Percentiles rank a stretch among this genome's conserved stretches.
These are phyloP conservation scores for Notodonta ziczac DNA, from an alignment of 2,888 invertebrate species.

Conservation along the genomic window DNA sequence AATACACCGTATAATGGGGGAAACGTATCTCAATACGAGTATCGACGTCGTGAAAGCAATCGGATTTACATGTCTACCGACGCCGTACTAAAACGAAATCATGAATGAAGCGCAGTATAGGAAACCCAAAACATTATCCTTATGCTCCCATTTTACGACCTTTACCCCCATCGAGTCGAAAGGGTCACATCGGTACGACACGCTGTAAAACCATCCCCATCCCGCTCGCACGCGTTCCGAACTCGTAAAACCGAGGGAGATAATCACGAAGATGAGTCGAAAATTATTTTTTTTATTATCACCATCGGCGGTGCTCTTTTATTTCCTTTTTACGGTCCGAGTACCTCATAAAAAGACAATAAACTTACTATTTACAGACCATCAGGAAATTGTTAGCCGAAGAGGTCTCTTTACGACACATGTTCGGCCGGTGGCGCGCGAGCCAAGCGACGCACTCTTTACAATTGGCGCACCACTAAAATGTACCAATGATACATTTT, in stretches of 20 bases:
- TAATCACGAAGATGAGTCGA: slow-evolving; percentile 83
- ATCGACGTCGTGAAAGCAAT: slow-evolving; percentile 76
- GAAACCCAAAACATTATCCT: slow-evolving; percentile 84
- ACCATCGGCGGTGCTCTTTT: slow-evolving; percentile 85
- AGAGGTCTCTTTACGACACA: slow-evolving; percentile 85
- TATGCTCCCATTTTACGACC: slow-evolving; percentile 85
- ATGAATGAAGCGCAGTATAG: slow-evolving; percentile 84
- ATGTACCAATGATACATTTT: slow-evolving; percentile 75
- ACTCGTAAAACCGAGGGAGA: slow-evolving; percentile 77
- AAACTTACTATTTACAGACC: slow-evolving; percentile 86
- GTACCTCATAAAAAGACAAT: slow-evolving; percentile 86
- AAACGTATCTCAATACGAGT: slow-evolving; percentile 66
- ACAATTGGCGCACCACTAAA: slow-evolving; percentile 79
- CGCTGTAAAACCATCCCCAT: slow-evolving; percentile 69
- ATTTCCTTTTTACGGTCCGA: slow-evolving; percentile 86
- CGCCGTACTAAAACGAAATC: slow-evolving; percentile 82
- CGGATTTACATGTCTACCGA: slow-evolving; percentile 83
- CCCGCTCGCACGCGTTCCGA: slow-evolving; percentile 58
- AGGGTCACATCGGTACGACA: slow-evolving; percentile 81
- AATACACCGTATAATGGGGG: slow-evolving; percentile 73
- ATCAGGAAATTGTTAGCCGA: slow-evolving; percentile 85
- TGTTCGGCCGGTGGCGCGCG: slow-evolving; percentile 71
- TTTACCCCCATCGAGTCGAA: slow-evolving; percentile 83
- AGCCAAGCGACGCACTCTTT: slow-evolving; percentile 77
- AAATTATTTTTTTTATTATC: slow-evolving; percentile 85